A percentile compares a stretch with the other conserved stretches of the same genome.
phyloP scores from a whole-genome alignment of 2,113 vertebrate genomes.

The Vidua macroura region DNA sequence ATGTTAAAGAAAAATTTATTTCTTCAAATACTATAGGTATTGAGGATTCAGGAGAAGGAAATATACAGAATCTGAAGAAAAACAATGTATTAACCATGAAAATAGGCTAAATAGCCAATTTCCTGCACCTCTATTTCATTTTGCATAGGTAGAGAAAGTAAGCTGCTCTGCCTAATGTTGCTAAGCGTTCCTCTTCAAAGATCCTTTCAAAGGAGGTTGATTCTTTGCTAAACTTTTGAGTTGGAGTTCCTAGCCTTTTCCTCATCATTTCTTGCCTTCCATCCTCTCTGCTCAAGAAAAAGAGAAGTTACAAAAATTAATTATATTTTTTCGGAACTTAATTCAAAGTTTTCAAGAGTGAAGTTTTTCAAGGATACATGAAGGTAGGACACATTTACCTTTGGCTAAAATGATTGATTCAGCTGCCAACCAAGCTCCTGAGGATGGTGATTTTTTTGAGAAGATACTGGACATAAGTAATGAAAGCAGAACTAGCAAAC shows the following conservation, averaged over 20 bases:
- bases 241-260: background rate
- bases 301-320: background rate
- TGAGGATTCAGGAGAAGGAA: background rate
- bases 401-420: background rate
- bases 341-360: background rate
- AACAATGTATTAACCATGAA: background rate
- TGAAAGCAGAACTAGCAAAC: background rate
- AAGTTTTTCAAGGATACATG: background rate
- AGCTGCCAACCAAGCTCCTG: background rate
- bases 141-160: background rate
- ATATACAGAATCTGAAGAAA: background rate
- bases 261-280: background rate
- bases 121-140: background rate
- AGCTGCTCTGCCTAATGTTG: background rate
- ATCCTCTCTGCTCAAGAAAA: background rate
- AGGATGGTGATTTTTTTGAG: background rate
- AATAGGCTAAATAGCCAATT: background rate
- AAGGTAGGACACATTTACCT: background rate
- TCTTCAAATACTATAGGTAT: background rate
- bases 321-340: background rate
- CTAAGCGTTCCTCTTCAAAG: background rate
- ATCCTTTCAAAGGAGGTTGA: background rate
- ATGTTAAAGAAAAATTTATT: background rate
- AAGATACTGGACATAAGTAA: background rate
- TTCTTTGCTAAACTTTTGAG: background rate